Conservation (phyloP, 2,888 invertebrate species). For the Agrilus cyanescens region DNA sequence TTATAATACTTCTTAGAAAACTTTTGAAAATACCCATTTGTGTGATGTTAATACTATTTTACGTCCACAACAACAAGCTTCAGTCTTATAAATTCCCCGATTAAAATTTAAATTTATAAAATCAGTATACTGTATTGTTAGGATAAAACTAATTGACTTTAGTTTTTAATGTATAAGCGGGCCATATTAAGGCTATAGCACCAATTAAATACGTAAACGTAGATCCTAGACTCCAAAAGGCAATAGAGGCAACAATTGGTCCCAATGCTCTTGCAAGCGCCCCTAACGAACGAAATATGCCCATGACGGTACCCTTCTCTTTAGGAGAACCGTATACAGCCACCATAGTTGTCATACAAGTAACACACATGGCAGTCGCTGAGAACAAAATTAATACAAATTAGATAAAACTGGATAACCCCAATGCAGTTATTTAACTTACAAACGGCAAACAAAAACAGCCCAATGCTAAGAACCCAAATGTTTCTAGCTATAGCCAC, state of each 20-base stretch:
- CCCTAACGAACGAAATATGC: slow-evolving; percentile 88
- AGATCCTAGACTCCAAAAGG: slow-evolving; percentile 88
- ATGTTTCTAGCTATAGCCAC: slow-evolving; percentile 62
- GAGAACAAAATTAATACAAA: slow-evolving; percentile 19
- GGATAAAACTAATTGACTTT: background rate
- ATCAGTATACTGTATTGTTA: background rate
- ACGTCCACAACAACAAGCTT: background rate
- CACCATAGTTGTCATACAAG: slow-evolving; percentile 88
- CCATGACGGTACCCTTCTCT: slow-evolving; percentile 87
- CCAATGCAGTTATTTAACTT: slow-evolving; percentile 35
- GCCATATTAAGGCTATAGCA: slow-evolving; percentile 61
- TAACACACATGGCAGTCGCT: slow-evolving; percentile 89
- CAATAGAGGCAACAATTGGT: slow-evolving; percentile 76
- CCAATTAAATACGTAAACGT: slow-evolving; percentile 71
- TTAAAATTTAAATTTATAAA: background rate
- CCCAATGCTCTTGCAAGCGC: slow-evolving; percentile 88
- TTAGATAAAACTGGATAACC: background rate
- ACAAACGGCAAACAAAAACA: slow-evolving; percentile 85
- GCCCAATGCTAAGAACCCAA: slow-evolving; percentile 62
- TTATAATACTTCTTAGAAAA: too few relatives aligned
- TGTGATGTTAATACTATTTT: background rate
- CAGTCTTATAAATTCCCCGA: background rate
- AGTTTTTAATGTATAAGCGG: slow-evolving; percentile 52
- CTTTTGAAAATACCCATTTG: too few relatives aligned
- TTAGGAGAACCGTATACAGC: slow-evolving; percentile 67